Base-by-base conservation (phyloP, 2,113 vertebrate genomes). In the Orycteropus afer region DNA sequence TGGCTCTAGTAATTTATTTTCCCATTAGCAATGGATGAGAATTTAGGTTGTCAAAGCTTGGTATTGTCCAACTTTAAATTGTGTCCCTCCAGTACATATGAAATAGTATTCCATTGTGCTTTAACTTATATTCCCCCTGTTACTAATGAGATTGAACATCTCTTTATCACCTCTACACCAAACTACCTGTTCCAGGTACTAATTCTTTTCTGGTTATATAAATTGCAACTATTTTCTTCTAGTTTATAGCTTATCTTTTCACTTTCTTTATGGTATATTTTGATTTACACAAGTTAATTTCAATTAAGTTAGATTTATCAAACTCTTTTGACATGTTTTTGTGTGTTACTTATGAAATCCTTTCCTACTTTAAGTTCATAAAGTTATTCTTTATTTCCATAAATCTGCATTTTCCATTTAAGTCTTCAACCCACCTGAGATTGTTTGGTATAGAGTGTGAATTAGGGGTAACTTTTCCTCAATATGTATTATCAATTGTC, bases 351-450 rank as follows among this genome's bases (percentile, higher is more conserved):
- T 67, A 57, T 65, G 73, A 81, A 84, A 27, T 40, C 4, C 32
- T 63, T 80, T 80, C 51, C 51, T 91, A 87, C 42, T 51, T 61
- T 61, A n/a, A 86, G 67, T n/a, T 93, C 83, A 78, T 78, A 78
- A 82, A 95, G 32, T 49, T 84, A 61, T 74, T 74, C 15, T 69
- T 89, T 83, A 53, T 83, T 95, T 73, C 65, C 42, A 71, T 65
- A 87, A 86, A 47, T 95, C 86, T 94, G 55, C 37, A 86, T 86
- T 85, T 86, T 59, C 29, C n/a, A 76, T 61, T 74, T 94, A 86
- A 59, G 15, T 42, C n/a, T 80, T 76, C 85, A 49, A 88, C 67
- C 4, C 5, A 84, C 4, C 40, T 89, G 49, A 57, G 23, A 67
- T 18, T 90, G 29, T 78, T 87, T 87, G 83, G n/a, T 59, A 25